Base-by-base conservation (phyloP, 92 coral and sea anemone species). In the Montipora capitata region DNA sequence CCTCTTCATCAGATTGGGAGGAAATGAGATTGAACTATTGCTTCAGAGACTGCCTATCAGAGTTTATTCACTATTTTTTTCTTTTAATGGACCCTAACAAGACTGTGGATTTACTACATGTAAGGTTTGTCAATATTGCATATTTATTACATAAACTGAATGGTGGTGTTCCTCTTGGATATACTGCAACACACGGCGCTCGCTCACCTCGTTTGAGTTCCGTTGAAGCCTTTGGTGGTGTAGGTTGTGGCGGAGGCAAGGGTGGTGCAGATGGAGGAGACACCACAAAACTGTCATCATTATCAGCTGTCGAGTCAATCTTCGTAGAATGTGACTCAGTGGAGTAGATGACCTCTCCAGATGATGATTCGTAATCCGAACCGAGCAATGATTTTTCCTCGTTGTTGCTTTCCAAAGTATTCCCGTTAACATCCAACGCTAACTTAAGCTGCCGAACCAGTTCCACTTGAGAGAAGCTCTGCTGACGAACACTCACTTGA, bases 381-480 rank as follows among this genome's bases (percentile, higher is more conserved):
- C 40, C 83, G 3, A 18, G n/a, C 41, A 63, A 11, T 62, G 40
- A 40, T 14, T 42, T 43, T 7, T 64, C 72, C 18, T 13, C 83
- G 0, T 43, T 78, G 4, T 78, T 72, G 12, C 41, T 8, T 42
- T 11, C 41, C 63, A 68, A 10, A 1, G 14, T 68, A 20, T 63
- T 61, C 38, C 12, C 17, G 6, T 64, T 51, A 18, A 18, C 16
- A 44, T 43, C 15, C 18, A 12, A 5, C 3, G 51, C 52, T 49
- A 14, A 58, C 76, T 78, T 48, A 11, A 11, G 58, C 44, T n/a
- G 27, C 48, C 13, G 61, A 79, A 40, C 64, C 61, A 54, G 61
- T n/a, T 9, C 44, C 56, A 27, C 83, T 79, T 1, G 45, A 7
- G 73, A 80, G 72, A 58, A 80, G 10, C 48, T 80, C 76, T 16